Evolutionary conservation across 1,140 invertebrate genomes (phyloP).

Genomic region (Araneus ventricosus): DNA sequence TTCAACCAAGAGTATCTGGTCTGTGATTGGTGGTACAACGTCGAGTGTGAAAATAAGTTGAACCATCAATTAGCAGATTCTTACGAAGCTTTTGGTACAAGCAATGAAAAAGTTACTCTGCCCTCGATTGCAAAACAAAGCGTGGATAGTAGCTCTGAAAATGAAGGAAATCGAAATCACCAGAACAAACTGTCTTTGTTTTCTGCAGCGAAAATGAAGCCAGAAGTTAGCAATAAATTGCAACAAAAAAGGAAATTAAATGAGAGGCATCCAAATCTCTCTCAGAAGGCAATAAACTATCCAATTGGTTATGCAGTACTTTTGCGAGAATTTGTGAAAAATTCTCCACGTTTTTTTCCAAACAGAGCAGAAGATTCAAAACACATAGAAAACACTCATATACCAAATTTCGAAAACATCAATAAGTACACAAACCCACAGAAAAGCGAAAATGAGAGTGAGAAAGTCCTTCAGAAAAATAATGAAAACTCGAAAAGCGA

Average conservation of each 20-base stretch:
- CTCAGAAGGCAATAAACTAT: conserved; percentile 43
- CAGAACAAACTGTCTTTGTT: not conserved
- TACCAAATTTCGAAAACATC: not conserved
- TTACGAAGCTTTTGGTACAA: conserved; percentile 72
- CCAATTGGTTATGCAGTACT: conserved; percentile 22
- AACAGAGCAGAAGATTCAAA: not conserved
- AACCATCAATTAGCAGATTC: conserved; percentile 79
- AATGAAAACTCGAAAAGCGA: not conserved
- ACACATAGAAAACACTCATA: not conserved
- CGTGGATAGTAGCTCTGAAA: not conserved
- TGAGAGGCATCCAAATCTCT: not conserved
- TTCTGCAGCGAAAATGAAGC: not conserved
- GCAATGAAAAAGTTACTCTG: not conserved
- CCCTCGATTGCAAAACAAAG: not conserved
- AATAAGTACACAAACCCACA: not conserved
- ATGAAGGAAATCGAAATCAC: not conserved
- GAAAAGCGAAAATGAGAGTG: not conserved
- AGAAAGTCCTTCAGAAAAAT: not conserved
- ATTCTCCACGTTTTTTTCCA: not conserved
- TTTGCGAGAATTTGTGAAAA: conserved; percentile 24
- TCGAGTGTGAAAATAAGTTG: conserved; percentile 80
- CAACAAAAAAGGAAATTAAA: not conserved
- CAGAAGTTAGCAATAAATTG: not conserved
- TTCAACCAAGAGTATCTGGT: conserved; percentile 82
- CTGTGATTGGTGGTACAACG: conserved; percentile 83